Percentiles rank a stretch among this genome's conserved stretches.
phyloP scores from a whole-genome alignment of 2,888 invertebrate genomes.

The Tiliacea aurago region DNA sequence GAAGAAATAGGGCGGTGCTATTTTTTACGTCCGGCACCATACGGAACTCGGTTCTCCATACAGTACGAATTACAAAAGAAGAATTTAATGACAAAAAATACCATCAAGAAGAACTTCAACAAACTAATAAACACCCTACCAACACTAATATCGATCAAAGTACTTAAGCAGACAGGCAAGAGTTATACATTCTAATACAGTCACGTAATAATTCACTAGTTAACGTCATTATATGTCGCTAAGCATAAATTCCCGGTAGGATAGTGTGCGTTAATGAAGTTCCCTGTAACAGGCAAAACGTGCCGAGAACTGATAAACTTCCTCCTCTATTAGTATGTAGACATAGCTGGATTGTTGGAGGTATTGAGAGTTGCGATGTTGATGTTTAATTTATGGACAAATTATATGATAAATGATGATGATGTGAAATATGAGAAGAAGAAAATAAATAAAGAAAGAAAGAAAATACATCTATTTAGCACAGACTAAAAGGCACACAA shows the following conservation, averaged over 20 bases:
- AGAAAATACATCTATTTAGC: too few relatives aligned
- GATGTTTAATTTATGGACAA: constrained; percentile 6
- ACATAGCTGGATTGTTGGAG: constrained; percentile 52
- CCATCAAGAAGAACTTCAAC: not conserved
- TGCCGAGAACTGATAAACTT: constrained; percentile 78
- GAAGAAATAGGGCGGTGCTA: too few relatives aligned
- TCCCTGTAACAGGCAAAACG: constrained; percentile 75
- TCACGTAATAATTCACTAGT: constrained; percentile 75
- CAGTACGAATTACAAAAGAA: not conserved
- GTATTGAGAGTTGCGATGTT: constrained; percentile 22
- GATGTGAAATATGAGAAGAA: too few relatives aligned
- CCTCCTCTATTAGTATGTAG: constrained; percentile 52
- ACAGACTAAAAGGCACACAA: too few relatives aligned
- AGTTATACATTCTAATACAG: constrained; percentile 66
- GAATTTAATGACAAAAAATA: not conserved
- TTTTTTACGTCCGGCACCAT: too few relatives aligned
- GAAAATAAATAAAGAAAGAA: too few relatives aligned
- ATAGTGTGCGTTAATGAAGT: constrained; percentile 80
- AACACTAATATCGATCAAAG: constrained; percentile 52
- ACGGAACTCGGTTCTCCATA: too few relatives aligned
- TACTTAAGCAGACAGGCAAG: constrained; percentile 44
- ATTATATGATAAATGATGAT: not conserved
- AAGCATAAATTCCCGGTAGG: constrained; percentile 79
- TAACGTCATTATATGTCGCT: constrained; percentile 78
- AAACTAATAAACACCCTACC: constrained; percentile 33